Percentiles rank a stretch among this genome's conserved stretches.
Evolutionary conservation across 2,888 invertebrate species (phyloP).

Genomic region (Drosophila diplacantha): DNA sequence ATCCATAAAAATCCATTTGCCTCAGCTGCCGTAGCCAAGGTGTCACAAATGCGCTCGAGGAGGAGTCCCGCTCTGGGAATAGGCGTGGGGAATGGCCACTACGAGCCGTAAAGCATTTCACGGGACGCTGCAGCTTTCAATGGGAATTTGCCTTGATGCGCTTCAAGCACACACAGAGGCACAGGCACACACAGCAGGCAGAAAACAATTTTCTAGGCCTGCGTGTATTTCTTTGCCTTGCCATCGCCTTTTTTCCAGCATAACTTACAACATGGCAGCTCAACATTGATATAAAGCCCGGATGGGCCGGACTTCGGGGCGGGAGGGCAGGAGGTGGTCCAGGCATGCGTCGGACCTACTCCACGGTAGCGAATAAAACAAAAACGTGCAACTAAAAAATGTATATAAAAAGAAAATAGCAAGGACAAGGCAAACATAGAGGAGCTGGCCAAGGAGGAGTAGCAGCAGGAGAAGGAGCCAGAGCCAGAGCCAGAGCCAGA

Average conservation of each 20-base stretch:
- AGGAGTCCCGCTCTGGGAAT: constrained; percentile 35
- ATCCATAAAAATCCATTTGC: constrained; percentile 72
- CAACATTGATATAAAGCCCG: constrained; percentile 68
- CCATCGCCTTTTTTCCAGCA: constrained; percentile 49
- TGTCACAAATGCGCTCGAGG: constrained; percentile 71
- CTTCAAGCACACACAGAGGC: constrained; percentile 1
- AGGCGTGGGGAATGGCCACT: constrained; percentile 14
- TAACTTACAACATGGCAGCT: constrained; percentile 71
- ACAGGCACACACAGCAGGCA: constrained; percentile 4
- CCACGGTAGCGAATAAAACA: constrained; percentile 40
- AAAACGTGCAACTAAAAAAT: constrained; percentile 51
- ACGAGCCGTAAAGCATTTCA: constrained; percentile 67
- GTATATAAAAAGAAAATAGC: constrained; percentile 63
- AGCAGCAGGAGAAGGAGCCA: constrained; percentile 7
- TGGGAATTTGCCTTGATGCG: constrained; percentile 66
- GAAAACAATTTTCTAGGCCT: constrained; percentile 70
- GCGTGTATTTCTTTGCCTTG: constrained; percentile 40
- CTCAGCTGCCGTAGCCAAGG: constrained; percentile 49
- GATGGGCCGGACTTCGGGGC: constrained; percentile 1
- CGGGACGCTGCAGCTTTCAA: constrained; percentile 73
- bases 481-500: not conserved
- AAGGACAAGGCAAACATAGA: constrained; percentile 62
- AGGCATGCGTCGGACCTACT: constrained; percentile 58
- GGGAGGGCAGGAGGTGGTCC: constrained; percentile 36
- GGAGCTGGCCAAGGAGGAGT: constrained; percentile 33